A percentile compares a stretch with the other conserved stretches of the same genome.
Conservation (phyloP, 2,797 vertebrate genomes). For the Columba guinea region DNA sequence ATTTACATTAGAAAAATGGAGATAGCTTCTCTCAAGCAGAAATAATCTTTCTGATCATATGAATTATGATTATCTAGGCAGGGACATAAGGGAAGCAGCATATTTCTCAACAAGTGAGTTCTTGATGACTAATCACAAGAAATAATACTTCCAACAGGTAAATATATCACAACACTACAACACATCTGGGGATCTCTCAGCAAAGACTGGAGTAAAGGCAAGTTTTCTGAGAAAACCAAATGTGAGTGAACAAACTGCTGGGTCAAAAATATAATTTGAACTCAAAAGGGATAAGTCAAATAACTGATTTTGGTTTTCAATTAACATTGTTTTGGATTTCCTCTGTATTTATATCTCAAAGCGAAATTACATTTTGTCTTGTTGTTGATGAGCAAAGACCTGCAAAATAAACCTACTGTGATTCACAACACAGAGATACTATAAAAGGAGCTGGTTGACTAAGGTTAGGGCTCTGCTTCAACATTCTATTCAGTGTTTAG, state of each 20-base stretch:
- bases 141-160: not conserved
- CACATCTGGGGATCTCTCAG: not conserved
- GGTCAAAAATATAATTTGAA: not conserved
- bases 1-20: constrained; percentile 24
- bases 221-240: not conserved
- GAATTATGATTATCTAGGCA: not conserved
- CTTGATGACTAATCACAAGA: not conserved
- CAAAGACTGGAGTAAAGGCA: not conserved
- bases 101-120: not conserved
- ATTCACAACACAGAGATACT: not conserved
- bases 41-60: not conserved
- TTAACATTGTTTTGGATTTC: not conserved
- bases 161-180: not conserved
- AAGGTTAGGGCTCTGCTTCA: not conserved
- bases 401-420: not conserved
- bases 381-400: not conserved
- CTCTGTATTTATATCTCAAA: not conserved
- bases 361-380: not conserved
- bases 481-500: not conserved
- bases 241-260: not conserved
- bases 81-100: not conserved
- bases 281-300: not conserved
- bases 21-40: not conserved
- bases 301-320: not conserved
- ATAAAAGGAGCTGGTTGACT: not conserved